These are phyloP conservation scores for Mechanitis messenoides DNA, from an alignment of 2,888 invertebrate genomes.

Conservation along the genomic window DNA sequence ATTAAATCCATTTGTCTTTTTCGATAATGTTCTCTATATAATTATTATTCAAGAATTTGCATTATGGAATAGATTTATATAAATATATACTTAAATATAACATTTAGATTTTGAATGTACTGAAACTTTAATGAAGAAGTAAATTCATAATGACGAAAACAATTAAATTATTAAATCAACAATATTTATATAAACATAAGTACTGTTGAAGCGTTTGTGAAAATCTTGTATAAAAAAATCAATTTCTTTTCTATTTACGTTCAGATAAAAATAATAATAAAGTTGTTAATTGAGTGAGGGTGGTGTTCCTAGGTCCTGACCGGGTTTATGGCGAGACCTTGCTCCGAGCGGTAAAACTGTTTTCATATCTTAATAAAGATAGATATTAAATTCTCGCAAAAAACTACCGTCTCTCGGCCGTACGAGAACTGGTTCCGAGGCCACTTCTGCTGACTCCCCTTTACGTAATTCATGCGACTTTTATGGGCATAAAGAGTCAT, in stretches of 20 bases:
- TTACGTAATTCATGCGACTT: conserved; percentile 52
- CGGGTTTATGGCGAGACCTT: conserved; percentile 61
- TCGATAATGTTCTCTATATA: too few relatives aligned
- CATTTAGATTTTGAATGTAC: too few relatives aligned
- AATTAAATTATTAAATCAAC: too few relatives aligned
- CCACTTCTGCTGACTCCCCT: conserved; percentile 43
- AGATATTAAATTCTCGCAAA: conserved; percentile 9
- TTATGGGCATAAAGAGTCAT: conserved; percentile 32
- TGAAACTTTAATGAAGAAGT: too few relatives aligned
- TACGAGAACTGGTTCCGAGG: conserved; percentile 42
- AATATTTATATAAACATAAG: too few relatives aligned
- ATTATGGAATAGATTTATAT: too few relatives aligned
- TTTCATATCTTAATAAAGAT: conserved; percentile 31
- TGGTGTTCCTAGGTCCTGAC: conserved; percentile 34
- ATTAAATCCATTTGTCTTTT: too few relatives aligned
- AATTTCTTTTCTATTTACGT: conserved; percentile 12
- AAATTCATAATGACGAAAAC: too few relatives aligned
- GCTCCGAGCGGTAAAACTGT: conserved; percentile 56
- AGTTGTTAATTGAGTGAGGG: conserved; percentile 31
- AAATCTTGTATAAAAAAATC: conserved; percentile 12
- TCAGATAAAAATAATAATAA: conserved; percentile 32
- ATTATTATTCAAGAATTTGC: too few relatives aligned
- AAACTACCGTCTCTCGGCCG: conserved; percentile 24
- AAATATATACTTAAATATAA: too few relatives aligned
- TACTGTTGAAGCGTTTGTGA: too few relatives aligned